phyloP scores from a whole-genome alignment of 1,140 invertebrate genomes.

The Brachionus manjavacas region DNA sequence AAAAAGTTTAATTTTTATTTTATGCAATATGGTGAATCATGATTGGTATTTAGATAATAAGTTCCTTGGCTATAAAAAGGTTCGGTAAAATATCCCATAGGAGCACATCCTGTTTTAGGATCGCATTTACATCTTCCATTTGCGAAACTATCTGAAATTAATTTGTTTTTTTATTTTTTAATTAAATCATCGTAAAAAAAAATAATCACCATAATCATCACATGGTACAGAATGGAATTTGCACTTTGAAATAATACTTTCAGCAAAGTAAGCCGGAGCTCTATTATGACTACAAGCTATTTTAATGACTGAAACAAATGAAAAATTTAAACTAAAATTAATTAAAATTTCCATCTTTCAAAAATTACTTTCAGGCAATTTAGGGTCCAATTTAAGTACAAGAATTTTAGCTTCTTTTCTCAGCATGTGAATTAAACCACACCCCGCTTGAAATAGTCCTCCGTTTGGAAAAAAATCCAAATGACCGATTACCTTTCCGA shows the following conservation, averaged over 20 bases:
- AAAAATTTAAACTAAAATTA: background rate
- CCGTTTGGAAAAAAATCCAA: constrained; percentile 49
- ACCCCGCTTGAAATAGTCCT: constrained; percentile 60
- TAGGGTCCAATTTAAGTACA: background rate
- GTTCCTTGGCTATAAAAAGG: background rate
- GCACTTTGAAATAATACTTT: constrained; percentile 25
- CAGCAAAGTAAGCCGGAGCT: background rate
- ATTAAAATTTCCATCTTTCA: no score
- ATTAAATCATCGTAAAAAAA: background rate
- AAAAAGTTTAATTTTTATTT: background rate
- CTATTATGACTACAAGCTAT: constrained; percentile 29
- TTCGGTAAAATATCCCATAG: constrained; percentile 38
- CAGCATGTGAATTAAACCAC: background rate
- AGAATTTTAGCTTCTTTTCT: background rate
- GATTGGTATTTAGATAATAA: constrained; percentile 39
- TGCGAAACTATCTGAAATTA: background rate
- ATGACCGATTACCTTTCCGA: constrained; percentile 61
- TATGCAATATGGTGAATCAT: constrained; percentile 22
- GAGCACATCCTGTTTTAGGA: background rate
- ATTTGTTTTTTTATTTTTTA: no score
- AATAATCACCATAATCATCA: background rate
- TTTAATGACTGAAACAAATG: background rate
- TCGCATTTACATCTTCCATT: constrained; percentile 8
- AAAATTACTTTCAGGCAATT: background rate
- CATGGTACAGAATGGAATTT: constrained; percentile 16